phyloP scores from a whole-genome alignment of 2,797 vertebrate species.

The Sebastes minor region DNA sequence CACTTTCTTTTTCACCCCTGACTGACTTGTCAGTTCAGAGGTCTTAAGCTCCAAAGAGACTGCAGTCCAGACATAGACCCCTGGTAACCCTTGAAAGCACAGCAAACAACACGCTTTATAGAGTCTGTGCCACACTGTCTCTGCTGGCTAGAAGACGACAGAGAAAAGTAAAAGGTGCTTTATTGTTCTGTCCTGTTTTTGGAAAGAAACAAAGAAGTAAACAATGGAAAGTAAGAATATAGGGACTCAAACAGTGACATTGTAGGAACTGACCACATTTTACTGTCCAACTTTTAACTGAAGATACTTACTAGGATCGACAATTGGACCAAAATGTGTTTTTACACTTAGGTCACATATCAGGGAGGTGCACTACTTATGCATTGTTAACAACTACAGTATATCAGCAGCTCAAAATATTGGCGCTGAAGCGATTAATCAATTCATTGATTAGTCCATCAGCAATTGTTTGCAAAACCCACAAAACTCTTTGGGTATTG shows the following conservation, averaged over 20 bases:
- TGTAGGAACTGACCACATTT: neutral
- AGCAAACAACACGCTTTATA: conserved; percentile 45
- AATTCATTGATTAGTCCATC: neutral
- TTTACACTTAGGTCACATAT: neutral
- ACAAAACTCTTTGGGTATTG: neutral
- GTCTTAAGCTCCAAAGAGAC: conserved; percentile 46
- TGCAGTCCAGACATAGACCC: conserved; percentile 54
- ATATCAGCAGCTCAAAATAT: neutral
- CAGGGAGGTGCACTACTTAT: neutral
- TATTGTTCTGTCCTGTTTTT: neutral
- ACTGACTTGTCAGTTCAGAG: conserved; percentile 51
- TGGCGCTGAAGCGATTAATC: neutral
- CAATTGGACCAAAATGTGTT: neutral
- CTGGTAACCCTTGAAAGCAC: conserved; percentile 57
- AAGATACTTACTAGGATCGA: neutral
- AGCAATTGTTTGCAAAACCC: neutral
- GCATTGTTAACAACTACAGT: neutral
- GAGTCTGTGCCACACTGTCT: neutral
- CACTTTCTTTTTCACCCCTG: conserved; percentile 34
- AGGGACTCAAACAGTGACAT: neutral
- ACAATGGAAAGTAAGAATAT: neutral
- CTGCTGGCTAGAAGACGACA: neutral
- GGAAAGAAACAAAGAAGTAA: neutral
- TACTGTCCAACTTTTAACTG: neutral
- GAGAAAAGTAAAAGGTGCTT: neutral